Conservation (phyloP, 2,113 vertebrate genomes). For the Climacteris rufus region DNA sequence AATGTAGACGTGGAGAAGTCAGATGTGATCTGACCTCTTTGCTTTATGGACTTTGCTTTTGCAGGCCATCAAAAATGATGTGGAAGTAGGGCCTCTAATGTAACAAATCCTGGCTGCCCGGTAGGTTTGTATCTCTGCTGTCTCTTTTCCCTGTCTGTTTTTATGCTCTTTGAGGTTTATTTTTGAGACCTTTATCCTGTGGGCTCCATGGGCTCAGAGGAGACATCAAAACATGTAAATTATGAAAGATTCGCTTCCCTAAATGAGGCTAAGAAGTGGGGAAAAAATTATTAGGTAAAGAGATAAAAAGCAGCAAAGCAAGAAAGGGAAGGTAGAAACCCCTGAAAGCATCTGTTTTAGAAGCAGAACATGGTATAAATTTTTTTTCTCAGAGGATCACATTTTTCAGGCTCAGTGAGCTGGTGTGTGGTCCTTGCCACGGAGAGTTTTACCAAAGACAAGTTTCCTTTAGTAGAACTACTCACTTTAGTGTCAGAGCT, state of each 20-base stretch:
- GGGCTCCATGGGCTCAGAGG: not conserved
- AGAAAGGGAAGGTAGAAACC: not conserved
- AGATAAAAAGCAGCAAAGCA: not conserved
- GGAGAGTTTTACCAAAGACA: not conserved
- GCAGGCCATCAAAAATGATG: not conserved
- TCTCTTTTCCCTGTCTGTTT: not conserved
- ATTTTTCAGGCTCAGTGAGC: no score
- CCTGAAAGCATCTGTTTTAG: not conserved
- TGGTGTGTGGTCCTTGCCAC: rapidly evolving
- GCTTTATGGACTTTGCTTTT: not conserved
- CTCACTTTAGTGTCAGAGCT: rapidly evolving
- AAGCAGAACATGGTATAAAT: rapidly evolving
- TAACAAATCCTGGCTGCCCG: not conserved
- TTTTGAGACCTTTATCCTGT: not conserved
- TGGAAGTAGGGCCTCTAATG: not conserved
- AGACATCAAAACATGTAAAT: not conserved
- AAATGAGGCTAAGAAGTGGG: not conserved
- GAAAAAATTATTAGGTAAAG: rapidly evolving
- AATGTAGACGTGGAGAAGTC: not conserved
- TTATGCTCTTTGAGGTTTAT: not conserved
- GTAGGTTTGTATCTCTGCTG: not conserved
- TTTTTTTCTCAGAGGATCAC: not conserved
- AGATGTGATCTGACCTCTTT: not conserved
- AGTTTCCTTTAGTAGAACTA: not conserved
- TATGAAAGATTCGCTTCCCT: not conserved